A percentile compares a stretch with the other conserved stretches of the same genome.
Evolutionary conservation across 2,888 invertebrate genomes (phyloP).

Genomic region (Chrysolina haemoptera): DNA sequence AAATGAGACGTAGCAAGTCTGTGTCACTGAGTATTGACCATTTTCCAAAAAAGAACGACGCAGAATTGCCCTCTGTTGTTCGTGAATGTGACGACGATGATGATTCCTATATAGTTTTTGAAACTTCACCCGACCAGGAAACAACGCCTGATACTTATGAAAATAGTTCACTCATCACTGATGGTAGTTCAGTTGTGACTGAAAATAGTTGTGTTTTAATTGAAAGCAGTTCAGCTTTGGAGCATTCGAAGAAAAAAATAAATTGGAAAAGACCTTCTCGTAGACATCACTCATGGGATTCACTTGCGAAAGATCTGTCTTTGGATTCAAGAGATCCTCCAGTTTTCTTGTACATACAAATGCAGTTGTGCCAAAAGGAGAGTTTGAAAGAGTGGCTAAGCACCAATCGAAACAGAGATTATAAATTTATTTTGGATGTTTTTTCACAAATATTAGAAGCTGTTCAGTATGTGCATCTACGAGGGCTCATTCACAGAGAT

Average conservation of each 20-base stretch:
- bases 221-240: slow-evolving; percentile 33
- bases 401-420: slow-evolving; percentile 72
- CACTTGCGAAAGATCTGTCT: slow-evolving; percentile 53
- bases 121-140: slow-evolving; percentile 35
- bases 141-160: not conserved
- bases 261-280: slow-evolving; percentile 61
- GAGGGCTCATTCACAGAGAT: slow-evolving; percentile 95
- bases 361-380: slow-evolving; percentile 93
- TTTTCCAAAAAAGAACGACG: slow-evolving; percentile 38
- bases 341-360: slow-evolving; percentile 94
- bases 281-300: slow-evolving; percentile 66
- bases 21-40: slow-evolving; percentile 54
- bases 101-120: slow-evolving; percentile 59
- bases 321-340: slow-evolving; percentile 50
- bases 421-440: slow-evolving; percentile 75
- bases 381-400: slow-evolving; percentile 94
- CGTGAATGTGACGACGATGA: slow-evolving; percentile 42
- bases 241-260: slow-evolving; percentile 55
- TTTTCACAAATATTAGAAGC: slow-evolving; percentile 95
- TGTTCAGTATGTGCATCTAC: slow-evolving; percentile 94
- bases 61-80: slow-evolving; percentile 40
- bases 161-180: not conserved
- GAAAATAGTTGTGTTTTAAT: not conserved
- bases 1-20: slow-evolving; percentile 53
- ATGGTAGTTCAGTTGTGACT: slow-evolving; percentile 26